Base-by-base conservation (phyloP, 1,140 invertebrate species). In the Drosophila novamexicana region DNA sequence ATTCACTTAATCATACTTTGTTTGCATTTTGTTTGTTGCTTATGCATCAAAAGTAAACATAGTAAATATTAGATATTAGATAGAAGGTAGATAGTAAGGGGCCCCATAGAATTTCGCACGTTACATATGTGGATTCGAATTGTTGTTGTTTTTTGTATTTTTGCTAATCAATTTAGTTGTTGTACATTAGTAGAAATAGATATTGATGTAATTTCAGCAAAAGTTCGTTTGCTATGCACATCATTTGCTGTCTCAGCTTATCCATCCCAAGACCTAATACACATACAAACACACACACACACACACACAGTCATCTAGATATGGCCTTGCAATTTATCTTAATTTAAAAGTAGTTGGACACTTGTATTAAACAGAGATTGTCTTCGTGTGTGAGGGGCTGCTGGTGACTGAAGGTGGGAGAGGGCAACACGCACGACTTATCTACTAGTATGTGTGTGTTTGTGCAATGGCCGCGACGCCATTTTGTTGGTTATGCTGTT, bases 81-180 rank as follows among this genome's bases (percentile, higher is more conserved):
- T 54, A 44, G 47, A 50, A 70, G 22, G 61, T 65, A 70, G 68
- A 63, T 72, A 66, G 45, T 71, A 67, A 79, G 64, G 83, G 79
- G 71, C 76, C 82, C 83, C 83, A 82, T 75, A 72, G 63, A 81
- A 73, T 88, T 85, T 77, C 82, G 68, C 84, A 85, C 80, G 82
- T 84, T 83, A 86, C 75, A 81, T 66, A 69, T 81, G 75, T 86
- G 79, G 83, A 86, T 86, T 86, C 82, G 82, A 88, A 88, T 85
- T 86, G 47, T 77, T 81, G 72, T 84, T 81, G 77, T 54, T 39
- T 84, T 65, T 66, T 71, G 77, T 47, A 45, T 18, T 47, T 65
- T 66, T 68, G 72, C 56, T 80, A 70, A 70, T 68, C 77, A 76
- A 73, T 69, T 69, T 79, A 67, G 65, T 59, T 45, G 44, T 69